A percentile compares a stretch with the other conserved stretches of the same genome.
Conservation (phyloP, 2,113 vertebrate species). For the Nesospiza acunhae region DNA sequence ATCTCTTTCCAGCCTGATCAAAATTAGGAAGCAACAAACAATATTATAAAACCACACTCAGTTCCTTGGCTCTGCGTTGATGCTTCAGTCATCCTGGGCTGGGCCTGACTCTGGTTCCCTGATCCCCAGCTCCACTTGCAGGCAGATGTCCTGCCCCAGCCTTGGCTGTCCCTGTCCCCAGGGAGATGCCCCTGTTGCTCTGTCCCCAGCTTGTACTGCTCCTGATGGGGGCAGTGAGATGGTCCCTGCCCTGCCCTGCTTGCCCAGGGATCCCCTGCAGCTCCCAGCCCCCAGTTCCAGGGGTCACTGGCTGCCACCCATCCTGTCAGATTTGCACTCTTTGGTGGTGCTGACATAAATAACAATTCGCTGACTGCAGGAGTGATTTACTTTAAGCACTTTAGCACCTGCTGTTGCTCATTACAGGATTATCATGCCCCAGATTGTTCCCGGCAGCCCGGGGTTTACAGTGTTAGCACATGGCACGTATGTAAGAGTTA, state of each 20-base stretch:
- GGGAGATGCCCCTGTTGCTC: background rate
- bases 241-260: background rate
- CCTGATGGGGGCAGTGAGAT: background rate
- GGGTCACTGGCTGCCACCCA: background rate
- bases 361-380: slow-evolving; percentile 56
- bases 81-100: background rate
- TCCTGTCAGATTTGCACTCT: slow-evolving; percentile 7
- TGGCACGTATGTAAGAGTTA: background rate
- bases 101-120: background rate
- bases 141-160: background rate
- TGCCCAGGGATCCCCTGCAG: background rate
- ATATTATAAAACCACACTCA: background rate
- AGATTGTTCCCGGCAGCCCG: slow-evolving; percentile 51
- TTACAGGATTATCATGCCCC: slow-evolving; percentile 67
- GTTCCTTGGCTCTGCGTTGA: background rate
- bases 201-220: background rate
- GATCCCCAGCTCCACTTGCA: background rate
- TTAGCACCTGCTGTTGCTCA: slow-evolving; percentile 76
- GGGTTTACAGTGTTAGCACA: slow-evolving; percentile 25
- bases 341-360: slow-evolving; percentile 50
- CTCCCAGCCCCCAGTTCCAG: background rate
- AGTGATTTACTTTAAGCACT: slow-evolving; percentile 71
- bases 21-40: background rate
- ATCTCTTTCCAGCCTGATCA: background rate
- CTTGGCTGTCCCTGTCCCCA: background rate